A percentile compares a stretch with the other conserved stretches of the same genome.
Evolutionary conservation across 2,888 invertebrate species (phyloP).

Genomic region (Chydorus sphaericus): DNA sequence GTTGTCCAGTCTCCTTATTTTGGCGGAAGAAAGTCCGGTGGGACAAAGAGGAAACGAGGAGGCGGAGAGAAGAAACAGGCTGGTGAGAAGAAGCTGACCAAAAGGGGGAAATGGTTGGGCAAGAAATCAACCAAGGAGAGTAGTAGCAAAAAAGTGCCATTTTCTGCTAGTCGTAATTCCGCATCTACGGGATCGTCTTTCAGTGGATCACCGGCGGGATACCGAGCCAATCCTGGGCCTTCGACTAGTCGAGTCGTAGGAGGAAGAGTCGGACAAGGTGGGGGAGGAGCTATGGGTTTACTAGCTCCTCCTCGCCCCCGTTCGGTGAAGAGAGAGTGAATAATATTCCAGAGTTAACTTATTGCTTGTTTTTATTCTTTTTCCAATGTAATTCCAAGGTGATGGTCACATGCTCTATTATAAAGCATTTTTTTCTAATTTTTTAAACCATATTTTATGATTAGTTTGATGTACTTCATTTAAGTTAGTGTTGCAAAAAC

Average conservation of each 20-base stretch:
- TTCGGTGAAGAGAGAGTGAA: neutral
- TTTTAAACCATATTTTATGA: no score
- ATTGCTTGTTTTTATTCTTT: no score
- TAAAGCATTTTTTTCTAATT: no score
- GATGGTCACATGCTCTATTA: no score
- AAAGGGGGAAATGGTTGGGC: constrained; percentile 1
- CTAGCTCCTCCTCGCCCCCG: neutral
- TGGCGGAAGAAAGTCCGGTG: neutral
- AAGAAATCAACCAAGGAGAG: neutral
- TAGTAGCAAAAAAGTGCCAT: neutral
- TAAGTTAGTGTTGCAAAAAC: no score
- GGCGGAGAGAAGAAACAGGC: neutral
- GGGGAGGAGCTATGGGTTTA: neutral
- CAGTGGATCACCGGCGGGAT: no score
- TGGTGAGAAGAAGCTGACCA: neutral
- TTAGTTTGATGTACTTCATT: no score
- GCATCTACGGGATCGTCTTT: neutral
- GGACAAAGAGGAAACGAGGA: neutral
- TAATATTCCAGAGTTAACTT: neutral
- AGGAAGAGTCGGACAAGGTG: no score
- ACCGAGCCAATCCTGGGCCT: no score
- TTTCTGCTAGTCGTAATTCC: neutral
- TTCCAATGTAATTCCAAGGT: no score
- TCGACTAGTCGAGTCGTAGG: no score
- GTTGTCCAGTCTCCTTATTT: neutral